phyloP scores from a whole-genome alignment of 2,113 vertebrate genomes.

The Spermophilus dauricus region DNA sequence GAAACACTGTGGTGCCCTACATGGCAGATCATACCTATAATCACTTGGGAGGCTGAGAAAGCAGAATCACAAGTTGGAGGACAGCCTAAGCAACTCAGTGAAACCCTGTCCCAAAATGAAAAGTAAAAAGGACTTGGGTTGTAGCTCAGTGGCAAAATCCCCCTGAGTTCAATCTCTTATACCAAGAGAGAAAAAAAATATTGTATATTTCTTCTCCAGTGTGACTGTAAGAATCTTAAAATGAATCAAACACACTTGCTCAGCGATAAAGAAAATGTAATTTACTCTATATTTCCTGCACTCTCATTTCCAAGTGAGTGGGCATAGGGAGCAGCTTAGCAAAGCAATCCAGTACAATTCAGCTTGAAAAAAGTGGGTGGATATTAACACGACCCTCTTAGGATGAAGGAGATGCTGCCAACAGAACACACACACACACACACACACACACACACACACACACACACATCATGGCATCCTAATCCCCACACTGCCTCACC shows the following conservation, averaged over 20 bases:
- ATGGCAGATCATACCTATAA: too few relatives aligned
- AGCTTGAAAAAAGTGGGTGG: neutral
- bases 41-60: too few relatives aligned
- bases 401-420: neutral
- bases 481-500: fast-evolving
- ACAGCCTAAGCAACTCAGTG: too few relatives aligned
- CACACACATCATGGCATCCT: neutral
- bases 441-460: too few relatives aligned
- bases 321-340: neutral
- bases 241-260: neutral
- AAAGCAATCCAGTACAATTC: neutral
- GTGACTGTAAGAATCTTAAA: neutral
- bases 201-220: neutral
- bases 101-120: too few relatives aligned
- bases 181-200: neutral
- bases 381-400: neutral
- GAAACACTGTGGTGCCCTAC: too few relatives aligned
- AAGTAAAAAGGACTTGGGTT: too few relatives aligned
- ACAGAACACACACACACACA: neutral
- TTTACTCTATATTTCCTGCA: neutral
- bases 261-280: neutral
- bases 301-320: neutral
- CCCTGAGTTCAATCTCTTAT: too few relatives aligned
- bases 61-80: too few relatives aligned
- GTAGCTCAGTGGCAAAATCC: too few relatives aligned